phyloP scores from a whole-genome alignment of 2,888 invertebrate species.

The Drosophila diplacantha region DNA sequence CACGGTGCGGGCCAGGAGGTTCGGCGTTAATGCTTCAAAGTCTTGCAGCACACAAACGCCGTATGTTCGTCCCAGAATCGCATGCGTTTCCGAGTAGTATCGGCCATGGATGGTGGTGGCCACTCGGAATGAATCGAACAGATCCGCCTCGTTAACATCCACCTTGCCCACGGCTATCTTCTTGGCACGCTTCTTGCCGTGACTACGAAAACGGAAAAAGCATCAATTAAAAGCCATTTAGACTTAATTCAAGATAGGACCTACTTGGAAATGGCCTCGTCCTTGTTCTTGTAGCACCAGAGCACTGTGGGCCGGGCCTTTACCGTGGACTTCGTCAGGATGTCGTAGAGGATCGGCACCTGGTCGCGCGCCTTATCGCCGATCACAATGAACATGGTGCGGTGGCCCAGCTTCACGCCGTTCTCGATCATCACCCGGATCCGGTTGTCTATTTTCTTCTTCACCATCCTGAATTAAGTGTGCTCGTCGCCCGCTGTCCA shows the following conservation, averaged over 20 bases:
- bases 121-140: constrained; percentile 96
- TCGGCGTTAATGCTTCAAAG: constrained; percentile 98
- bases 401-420: constrained; percentile 92
- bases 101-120: constrained; percentile 98
- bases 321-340: constrained; percentile 95
- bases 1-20: constrained; percentile 95
- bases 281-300: constrained; percentile 98
- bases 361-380: constrained; percentile 98
- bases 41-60: constrained; percentile 97
- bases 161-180: constrained; percentile 93
- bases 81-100: constrained; percentile 98
- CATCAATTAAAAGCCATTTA: neutral
- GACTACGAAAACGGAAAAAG: constrained; percentile 79
- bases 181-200: constrained; percentile 95
- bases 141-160: constrained; percentile 94
- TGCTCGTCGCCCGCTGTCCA: neutral
- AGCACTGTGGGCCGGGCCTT: constrained; percentile 95
- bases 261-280: constrained; percentile 92
- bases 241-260: constrained; percentile 3
- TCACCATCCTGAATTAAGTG: constrained; percentile 83
- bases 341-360: constrained; percentile 97
- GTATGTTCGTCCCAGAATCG: constrained; percentile 97
- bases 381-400: constrained; percentile 95
- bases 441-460: constrained; percentile 97
- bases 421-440: constrained; percentile 97